phyloP scores from a whole-genome alignment of 2,888 invertebrate species.

The Leucania comma region DNA sequence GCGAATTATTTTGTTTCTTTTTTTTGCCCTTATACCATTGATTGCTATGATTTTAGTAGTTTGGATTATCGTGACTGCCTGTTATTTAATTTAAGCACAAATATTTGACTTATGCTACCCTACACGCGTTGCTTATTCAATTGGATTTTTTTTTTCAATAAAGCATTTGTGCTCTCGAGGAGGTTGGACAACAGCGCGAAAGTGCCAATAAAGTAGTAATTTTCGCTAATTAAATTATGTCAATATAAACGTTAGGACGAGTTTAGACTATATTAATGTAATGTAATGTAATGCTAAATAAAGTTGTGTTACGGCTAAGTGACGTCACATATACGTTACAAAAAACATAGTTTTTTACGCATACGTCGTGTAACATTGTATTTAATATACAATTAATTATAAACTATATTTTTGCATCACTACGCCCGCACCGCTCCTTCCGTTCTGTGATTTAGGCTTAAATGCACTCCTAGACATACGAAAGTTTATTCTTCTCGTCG shows the following conservation, averaged over 20 bases:
- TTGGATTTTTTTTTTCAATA: constrained; percentile 51
- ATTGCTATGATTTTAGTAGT: constrained; percentile 47
- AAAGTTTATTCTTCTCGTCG: constrained; percentile 71
- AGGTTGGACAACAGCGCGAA: constrained; percentile 69
- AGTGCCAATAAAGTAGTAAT: constrained; percentile 78
- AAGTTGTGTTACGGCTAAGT: constrained; percentile 71
- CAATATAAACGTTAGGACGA: constrained; percentile 76
- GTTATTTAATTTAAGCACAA: constrained; percentile 32
- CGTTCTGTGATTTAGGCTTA: constrained; percentile 89
- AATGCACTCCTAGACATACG: constrained; percentile 78
- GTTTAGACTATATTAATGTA: constrained; percentile 64
- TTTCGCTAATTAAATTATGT: constrained; percentile 83
- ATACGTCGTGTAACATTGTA: constrained; percentile 72
- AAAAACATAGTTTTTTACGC: constrained; percentile 80
- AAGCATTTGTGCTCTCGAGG: constrained; percentile 63
- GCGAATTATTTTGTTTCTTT: constrained; percentile 76
- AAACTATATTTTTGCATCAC: constrained; percentile 87
- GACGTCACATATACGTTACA: constrained; percentile 60
- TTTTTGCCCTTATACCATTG: constrained; percentile 64
- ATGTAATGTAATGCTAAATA: constrained; percentile 69
- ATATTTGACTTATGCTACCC: neutral
- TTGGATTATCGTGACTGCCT: constrained; percentile 23
- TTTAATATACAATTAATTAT: constrained; percentile 60
- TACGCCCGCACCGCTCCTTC: constrained; percentile 85
- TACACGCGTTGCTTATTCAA: constrained; percentile 3